Percentiles rank a stretch among this genome's conserved stretches.
Evolutionary conservation across 1,140 invertebrate species (phyloP).

Genomic region (Megathymus violae): DNA sequence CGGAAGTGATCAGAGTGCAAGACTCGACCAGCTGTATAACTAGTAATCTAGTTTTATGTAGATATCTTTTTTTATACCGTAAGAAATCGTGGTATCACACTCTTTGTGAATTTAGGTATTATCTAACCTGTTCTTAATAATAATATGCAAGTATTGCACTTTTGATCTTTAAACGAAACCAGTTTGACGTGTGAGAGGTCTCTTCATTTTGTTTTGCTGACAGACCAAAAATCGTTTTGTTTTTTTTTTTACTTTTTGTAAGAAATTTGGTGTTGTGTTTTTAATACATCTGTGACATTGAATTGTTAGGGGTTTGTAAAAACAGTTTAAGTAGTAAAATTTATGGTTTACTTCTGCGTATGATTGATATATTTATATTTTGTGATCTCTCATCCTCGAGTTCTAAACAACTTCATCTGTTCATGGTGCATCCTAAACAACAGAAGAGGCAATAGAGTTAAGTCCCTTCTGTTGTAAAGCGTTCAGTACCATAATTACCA

Average conservation of each 20-base stretch:
- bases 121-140: neutral
- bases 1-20: constrained; percentile 48
- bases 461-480: no score
- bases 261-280: no score
- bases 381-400: no score
- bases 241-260: neutral
- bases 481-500: no score
- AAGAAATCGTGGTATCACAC: neutral
- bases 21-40: constrained; percentile 14
- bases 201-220: neutral
- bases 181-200: neutral
- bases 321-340: no score
- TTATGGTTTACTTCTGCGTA: no score
- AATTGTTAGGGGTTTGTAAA: no score
- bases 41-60: constrained; percentile 1
- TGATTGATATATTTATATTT: no score
- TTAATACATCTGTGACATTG: no score
- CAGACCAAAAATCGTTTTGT: constrained; percentile 4
- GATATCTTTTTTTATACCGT: constrained; percentile 6
- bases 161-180: neutral
- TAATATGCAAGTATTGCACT: neutral
- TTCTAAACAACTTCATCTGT: no score
- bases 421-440: no score
- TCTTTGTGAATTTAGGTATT: neutral
- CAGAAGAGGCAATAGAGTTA: no score